Conservation (phyloP, 2,888 invertebrate species). For the Poecilus cupreus region DNA sequence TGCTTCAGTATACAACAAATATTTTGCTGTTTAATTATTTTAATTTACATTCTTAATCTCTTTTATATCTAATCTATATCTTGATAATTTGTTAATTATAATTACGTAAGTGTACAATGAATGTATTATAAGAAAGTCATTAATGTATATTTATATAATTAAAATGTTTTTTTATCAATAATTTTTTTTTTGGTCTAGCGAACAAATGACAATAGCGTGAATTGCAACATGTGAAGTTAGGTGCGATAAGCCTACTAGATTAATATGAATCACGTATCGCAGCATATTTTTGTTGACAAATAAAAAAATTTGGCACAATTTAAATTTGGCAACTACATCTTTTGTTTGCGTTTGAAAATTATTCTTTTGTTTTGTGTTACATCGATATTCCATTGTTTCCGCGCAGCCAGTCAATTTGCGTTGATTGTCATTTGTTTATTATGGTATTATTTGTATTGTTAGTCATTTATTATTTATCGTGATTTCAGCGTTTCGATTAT, state of each 20-base stretch:
- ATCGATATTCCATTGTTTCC: slow-evolving; percentile 45
- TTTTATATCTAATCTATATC: background rate
- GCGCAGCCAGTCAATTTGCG: slow-evolving; percentile 15
- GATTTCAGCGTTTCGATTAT: background rate
- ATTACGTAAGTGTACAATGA: too few species aligned
- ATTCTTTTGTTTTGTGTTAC: slow-evolving; percentile 43
- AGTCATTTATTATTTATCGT: slow-evolving; percentile 29
- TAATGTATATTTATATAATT: too few species aligned
- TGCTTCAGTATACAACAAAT: background rate
- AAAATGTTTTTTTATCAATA: too few species aligned
- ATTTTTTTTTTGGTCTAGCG: too few species aligned
- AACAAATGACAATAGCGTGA: too few species aligned
- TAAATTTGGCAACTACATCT: slow-evolving; percentile 36
- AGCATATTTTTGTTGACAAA: slow-evolving; percentile 29
- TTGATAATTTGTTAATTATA: too few species aligned
- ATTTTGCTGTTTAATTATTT: background rate
- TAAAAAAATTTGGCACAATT: slow-evolving; percentile 52
- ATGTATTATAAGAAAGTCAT: too few species aligned
- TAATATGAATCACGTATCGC: background rate
- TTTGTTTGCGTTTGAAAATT: slow-evolving; percentile 49
- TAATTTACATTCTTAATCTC: background rate
- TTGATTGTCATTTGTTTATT: slow-evolving; percentile 32
- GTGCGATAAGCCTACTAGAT: background rate
- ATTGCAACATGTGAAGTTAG: background rate
- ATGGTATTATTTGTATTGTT: slow-evolving; percentile 21